Base-by-base conservation (phyloP, 1,140 invertebrate genomes). In the Delia radicum region DNA sequence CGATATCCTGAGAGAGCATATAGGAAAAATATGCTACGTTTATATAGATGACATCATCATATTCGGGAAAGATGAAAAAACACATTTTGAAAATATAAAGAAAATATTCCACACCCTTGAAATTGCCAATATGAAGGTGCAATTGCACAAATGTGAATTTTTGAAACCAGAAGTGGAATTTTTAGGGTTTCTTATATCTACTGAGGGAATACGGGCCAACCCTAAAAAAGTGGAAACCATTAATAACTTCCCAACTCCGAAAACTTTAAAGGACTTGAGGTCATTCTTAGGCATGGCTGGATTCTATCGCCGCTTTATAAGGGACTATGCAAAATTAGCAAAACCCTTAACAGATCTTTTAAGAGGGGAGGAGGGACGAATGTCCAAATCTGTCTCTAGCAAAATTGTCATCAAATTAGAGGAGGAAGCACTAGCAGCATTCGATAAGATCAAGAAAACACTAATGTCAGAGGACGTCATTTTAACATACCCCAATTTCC, bases 91-190 rank as follows among this genome's bases (percentile, higher is more conserved):
- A n/a, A n/a, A n/a, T n/a, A n/a, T n/a, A n/a, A n/a, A n/a, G n/a
- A n/a, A n/a, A n/a, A n/a, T n/a, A n/a, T n/a, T n/a, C n/a, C n/a
- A n/a, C n/a, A n/a, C n/a, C n/a, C n/a, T n/a, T n/a, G n/a, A n/a
- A n/a, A n/a, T n/a, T n/a, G 84, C 86, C 10, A 82, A 83, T 28
- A 77, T 90, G 6, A 89, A 87, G 62, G 79, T 89, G 6, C 88
- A 88, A 55, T 77, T 87, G 6, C 75, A 81, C 73, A 88, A 89
- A 79, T 86, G 82, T 63, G 73, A 85, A 29, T 88, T 89, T 69
- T 81, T 79, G 12, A 76, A 80, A 62, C 74, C 61, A 12, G 76
- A 84, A 65, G 21, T 76, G 18, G 46, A 76, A 73, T 79, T 74
- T 28, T 62, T 74, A 37, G 76, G 71, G 1, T 79, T 75, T 27